Conservation (phyloP, 2,888 invertebrate genomes). For the Hydropsyche betteni region DNA sequence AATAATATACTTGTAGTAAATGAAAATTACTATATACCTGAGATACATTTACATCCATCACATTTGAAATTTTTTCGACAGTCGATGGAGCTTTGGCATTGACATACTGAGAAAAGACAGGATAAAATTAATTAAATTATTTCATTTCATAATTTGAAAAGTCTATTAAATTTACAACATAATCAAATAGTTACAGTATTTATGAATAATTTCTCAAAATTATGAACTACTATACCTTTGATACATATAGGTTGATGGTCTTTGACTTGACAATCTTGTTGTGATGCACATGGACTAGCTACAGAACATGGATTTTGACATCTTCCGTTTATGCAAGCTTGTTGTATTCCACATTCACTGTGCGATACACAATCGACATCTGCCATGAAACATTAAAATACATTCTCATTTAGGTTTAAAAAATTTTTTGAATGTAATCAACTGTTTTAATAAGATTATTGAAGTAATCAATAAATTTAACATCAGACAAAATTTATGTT, state of each 20-base stretch:
- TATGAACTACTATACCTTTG: constrained; percentile 68
- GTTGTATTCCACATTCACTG: constrained; percentile 78
- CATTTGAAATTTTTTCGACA: constrained; percentile 71
- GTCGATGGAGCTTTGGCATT: constrained; percentile 75
- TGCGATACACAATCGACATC: constrained; percentile 83
- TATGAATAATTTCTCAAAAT: no score
- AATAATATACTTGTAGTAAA: background rate
- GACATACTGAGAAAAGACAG: constrained; percentile 66
- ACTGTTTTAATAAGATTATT: no score
- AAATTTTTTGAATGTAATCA: no score
- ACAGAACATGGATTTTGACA: constrained; percentile 85
- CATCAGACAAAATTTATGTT: no score
- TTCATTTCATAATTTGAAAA: no score
- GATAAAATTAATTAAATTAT: no score
- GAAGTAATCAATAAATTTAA: no score
- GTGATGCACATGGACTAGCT: constrained; percentile 76
- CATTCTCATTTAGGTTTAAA: no score
- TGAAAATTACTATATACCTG: constrained; percentile 63
- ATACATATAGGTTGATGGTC: constrained; percentile 86
- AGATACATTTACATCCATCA: constrained; percentile 76
- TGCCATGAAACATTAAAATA: constrained; percentile 55
- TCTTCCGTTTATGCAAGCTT: constrained; percentile 80
- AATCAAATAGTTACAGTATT: no score
- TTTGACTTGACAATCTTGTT: constrained; percentile 83
- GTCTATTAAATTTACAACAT: no score